Evolutionary conservation across 2,888 invertebrate genomes (phyloP), one percentile per base, ranked within the genome.

Genomic region (Drosophila ezoana): DNA sequence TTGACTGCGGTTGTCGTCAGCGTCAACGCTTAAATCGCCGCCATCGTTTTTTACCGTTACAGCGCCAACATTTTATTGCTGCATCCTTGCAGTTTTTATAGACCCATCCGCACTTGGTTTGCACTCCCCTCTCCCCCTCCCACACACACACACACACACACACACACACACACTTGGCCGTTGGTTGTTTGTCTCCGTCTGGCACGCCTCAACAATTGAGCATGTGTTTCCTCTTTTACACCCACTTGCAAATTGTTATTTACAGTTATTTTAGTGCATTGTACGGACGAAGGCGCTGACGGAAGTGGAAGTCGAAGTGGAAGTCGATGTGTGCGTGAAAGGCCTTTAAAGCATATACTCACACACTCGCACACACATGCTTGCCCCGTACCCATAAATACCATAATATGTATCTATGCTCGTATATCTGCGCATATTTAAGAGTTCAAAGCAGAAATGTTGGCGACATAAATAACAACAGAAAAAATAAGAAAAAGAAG

Each of bases 221-320:
- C 60, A 44, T 68, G 72, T 79, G 86, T 73, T 59, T 53, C 63
- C 71, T 59, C 72, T 57, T 76, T 76, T 74, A 68, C 89, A 80
- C 79, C 78, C 89, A 78, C 77, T 82, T 80, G 80, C 86, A 86
- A 90, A 89, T 86, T 82, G 81, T 84, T 86, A 90, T 89, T 90
- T 89, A 82, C 88, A 74, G 81, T 90, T 86, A 89, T 85, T 83
- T 87, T 76, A 85, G 83, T 88, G 87, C 77, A 82, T 88, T 83
- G 73, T 73, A 65, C 62, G 84, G 65, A 58, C 51, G 58, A 57
- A 67, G 58, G 57, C 62, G 56, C 62, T 59, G 59, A 70, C 78
- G 73, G 66, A 67, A 86, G 66, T 68, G 53, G 37, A 54, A 86
- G 66, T 68, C 51, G 37, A 54, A 74, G 33, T 52, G 73, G 66